phyloP scores from a whole-genome alignment of 2,888 invertebrate species.

The Apotomis betuletana region DNA sequence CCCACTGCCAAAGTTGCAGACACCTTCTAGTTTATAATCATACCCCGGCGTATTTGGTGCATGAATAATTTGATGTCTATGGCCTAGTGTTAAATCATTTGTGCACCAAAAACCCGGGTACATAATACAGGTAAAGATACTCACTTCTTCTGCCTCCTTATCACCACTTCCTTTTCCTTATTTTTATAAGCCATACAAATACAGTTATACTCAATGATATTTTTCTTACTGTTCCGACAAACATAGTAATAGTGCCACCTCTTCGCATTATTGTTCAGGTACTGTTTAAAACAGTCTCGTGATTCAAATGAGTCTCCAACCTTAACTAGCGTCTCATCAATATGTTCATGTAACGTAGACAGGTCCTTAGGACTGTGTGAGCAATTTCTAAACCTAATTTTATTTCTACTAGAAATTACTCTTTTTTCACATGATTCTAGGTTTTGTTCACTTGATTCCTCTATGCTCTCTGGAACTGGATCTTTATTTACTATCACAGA shows the following conservation, averaged over 20 bases:
- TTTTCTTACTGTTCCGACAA: slow-evolving; percentile 34
- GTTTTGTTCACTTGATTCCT: background rate
- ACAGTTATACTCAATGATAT: slow-evolving; percentile 29
- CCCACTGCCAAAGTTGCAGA: too few relatives aligned
- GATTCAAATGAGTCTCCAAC: slow-evolving; percentile 33
- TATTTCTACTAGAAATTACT: background rate
- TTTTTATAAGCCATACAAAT: slow-evolving; percentile 29
- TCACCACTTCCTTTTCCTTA: slow-evolving; percentile 17
- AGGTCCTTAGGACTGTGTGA: slow-evolving; percentile 27
- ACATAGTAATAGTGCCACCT: slow-evolving; percentile 36
- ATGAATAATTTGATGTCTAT: too few relatives aligned
- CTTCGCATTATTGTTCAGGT: slow-evolving; percentile 31
- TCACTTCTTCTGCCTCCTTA: slow-evolving; percentile 28
- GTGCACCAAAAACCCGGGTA: too few relatives aligned
- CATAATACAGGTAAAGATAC: background rate
- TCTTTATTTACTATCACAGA: background rate
- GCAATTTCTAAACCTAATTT: slow-evolving; percentile 30
- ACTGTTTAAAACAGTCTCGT: slow-evolving; percentile 23
- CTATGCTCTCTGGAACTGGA: background rate
- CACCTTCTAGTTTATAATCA: too few relatives aligned
- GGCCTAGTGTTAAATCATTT: too few relatives aligned
- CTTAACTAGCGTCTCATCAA: slow-evolving; percentile 15
- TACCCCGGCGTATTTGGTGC: too few relatives aligned
- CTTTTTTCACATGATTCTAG: background rate
- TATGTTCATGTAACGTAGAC: slow-evolving; percentile 6